phyloP scores from a whole-genome alignment of 2,113 vertebrate genomes.

The Thamnophis sirtalis region DNA sequence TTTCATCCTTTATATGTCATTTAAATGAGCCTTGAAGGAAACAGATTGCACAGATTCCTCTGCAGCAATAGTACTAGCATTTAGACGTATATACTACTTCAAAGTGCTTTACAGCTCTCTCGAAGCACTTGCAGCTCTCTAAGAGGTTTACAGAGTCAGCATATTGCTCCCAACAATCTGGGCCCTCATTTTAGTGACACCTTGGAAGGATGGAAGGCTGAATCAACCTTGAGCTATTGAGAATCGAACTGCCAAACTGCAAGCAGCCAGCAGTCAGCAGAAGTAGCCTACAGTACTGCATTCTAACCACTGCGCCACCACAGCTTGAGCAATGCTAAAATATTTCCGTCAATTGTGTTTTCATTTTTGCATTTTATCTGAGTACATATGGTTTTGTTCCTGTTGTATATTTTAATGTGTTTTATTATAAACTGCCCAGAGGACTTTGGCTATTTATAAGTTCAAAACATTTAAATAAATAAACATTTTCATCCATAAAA shows the following conservation, averaged over 20 bases:
- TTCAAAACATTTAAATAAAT: neutral
- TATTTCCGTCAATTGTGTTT: neutral
- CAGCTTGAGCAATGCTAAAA: neutral
- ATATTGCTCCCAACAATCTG: too few relatives aligned
- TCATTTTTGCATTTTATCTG: neutral
- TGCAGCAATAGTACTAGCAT: neutral
- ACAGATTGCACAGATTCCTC: neutral
- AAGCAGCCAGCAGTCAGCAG: too few relatives aligned
- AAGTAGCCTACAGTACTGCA: too few relatives aligned
- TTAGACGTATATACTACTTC: too few relatives aligned
- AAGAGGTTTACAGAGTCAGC: too few relatives aligned
- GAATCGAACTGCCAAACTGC: too few relatives aligned
- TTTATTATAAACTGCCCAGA: neutral
- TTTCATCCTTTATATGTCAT: neutral
- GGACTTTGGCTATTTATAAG: neutral
- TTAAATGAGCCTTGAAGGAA: neutral
- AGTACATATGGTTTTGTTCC: neutral
- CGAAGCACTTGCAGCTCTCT: too few relatives aligned
- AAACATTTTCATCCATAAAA: neutral
- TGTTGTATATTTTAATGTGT: neutral
- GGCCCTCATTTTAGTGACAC: too few relatives aligned
- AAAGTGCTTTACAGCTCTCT: too few relatives aligned
- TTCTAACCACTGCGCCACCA: too few relatives aligned
- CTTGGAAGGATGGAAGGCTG: too few relatives aligned
- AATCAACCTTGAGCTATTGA: too few relatives aligned